Evolutionary conservation across 2,797 vertebrate species (phyloP).

Genomic region (Mallotus villosus): DNA sequence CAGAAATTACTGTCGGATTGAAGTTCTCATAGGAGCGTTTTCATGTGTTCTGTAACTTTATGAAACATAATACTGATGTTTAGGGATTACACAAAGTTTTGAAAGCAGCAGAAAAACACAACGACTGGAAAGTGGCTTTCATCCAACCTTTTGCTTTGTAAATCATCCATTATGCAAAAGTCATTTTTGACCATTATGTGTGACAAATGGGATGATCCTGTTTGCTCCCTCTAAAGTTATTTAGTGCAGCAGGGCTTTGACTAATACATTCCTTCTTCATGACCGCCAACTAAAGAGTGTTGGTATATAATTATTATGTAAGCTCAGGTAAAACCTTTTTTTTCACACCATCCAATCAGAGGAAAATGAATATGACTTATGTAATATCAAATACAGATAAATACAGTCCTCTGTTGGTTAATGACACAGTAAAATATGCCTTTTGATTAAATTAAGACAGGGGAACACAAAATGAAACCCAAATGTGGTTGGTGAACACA

Average conservation of each 20-base stretch:
- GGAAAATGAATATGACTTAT: slow-evolving; percentile 15
- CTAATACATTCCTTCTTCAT: slow-evolving; percentile 63
- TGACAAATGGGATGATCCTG: slow-evolving; percentile 24
- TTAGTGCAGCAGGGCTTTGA: slow-evolving; percentile 26
- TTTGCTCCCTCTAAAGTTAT: slow-evolving; percentile 15
- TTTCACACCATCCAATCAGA: slow-evolving; percentile 19
- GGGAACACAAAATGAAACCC: slow-evolving; percentile 15
- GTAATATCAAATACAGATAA: slow-evolving; percentile 16
- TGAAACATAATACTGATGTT: slow-evolving; percentile 38
- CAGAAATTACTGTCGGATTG: slow-evolving; percentile 1
- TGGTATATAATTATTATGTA: slow-evolving; percentile 63
- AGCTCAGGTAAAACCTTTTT: slow-evolving; percentile 39
- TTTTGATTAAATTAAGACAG: slow-evolving; percentile 3
- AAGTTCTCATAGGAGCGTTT: slow-evolving; percentile 39
- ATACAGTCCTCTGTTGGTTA: background rate
- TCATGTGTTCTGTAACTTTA: slow-evolving; percentile 13
- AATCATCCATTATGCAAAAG: slow-evolving; percentile 50
- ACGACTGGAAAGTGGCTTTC: slow-evolving; percentile 13
- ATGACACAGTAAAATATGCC: background rate
- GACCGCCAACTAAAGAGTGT: slow-evolving; percentile 41
- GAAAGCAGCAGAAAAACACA: slow-evolving; percentile 28
- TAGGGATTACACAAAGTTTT: slow-evolving; percentile 45
- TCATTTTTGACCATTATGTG: slow-evolving; percentile 25
- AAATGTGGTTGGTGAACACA: too few species aligned
- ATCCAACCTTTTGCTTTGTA: slow-evolving; percentile 45